Evolutionary conservation across 2,797 vertebrate species (phyloP), one percentile per base, ranked within the genome.

Genomic region (Aeoliscus strigatus): DNA sequence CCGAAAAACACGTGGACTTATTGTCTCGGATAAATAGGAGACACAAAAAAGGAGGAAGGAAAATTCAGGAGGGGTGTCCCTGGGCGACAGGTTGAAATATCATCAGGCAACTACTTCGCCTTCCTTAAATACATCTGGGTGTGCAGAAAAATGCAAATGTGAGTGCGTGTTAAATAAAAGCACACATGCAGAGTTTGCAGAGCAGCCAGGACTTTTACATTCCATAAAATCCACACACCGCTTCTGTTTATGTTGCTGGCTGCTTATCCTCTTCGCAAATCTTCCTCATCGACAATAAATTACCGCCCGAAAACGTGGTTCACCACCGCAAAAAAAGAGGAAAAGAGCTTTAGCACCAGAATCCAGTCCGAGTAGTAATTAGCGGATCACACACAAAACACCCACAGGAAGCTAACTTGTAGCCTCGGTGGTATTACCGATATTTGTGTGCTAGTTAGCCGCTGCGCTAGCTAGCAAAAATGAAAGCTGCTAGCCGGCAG

Each of bases 371-470:
- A 35, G 5, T 8, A 7, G 43, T 6, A 6, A 36, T 36, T 16
- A 11, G 23, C 14, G 14, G 17, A 44, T 28, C 42, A 34, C 17
- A 4, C 8, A 14, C 4, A 23, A 24, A 6, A 2, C 35, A 60
- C 27, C 51, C 49, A 9, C 36, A n/a, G 28, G 14, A 11, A 33
- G 49, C 52, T 18, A 50, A 28, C 46, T 40, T 2, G 26, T 46
- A 62, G 51, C 53, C 48, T 18, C 27, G 29, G n/a, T 55, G 26
- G 44, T 27, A 9, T 33, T 31, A 21, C 42, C 59, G 65, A 66
- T 49, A 39, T 54, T 51, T 24, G 57, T 25, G 36, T 23, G 70
- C 70, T 77, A 61, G 72, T 68, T 76, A 80, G 79, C 80, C 39
- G 11, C 59, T 50, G 28, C 53, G 69, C 71, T 72, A 77, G 73